Evolutionary conservation across 2,113 vertebrate species (phyloP).

Genomic region (Ptilorrhoa leucosticta): DNA sequence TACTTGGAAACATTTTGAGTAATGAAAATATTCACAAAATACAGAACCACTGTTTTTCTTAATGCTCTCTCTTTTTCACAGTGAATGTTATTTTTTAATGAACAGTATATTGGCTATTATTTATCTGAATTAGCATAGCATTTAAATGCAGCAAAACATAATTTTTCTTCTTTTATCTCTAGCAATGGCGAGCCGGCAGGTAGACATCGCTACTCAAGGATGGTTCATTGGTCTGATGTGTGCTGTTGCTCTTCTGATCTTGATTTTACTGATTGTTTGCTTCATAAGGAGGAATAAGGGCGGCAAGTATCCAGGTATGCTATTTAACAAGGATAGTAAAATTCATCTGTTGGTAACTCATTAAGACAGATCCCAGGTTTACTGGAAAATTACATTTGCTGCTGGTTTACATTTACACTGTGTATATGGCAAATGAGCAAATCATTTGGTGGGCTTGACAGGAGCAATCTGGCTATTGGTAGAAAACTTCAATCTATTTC

Average conservation of each 20-base stretch:
- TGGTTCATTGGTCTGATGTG: conserved; percentile 99
- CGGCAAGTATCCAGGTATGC: conserved; percentile 96
- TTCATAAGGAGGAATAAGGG: conserved; percentile 99
- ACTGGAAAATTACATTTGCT: neutral
- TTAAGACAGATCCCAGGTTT: neutral
- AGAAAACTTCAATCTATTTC: neutral
- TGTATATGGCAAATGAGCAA: neutral
- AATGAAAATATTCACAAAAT: neutral
- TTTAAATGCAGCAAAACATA: neutral
- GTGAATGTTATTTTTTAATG: neutral
- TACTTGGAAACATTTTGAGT: neutral
- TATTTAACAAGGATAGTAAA: neutral
- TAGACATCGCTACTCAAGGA: conserved; percentile 97
- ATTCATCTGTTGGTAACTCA: neutral
- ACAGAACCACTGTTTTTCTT: neutral
- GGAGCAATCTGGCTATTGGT: neutral
- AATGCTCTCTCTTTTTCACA: neutral
- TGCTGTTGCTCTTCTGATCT: conserved; percentile 94
- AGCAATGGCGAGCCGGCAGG: conserved; percentile 94
- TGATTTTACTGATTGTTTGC: conserved; percentile 96
- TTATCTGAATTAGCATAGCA: neutral
- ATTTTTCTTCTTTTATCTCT: conserved; percentile 20
- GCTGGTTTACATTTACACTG: neutral
- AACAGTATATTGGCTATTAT: neutral
- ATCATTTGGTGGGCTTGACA: neutral